Evolutionary conservation across 2,113 vertebrate genomes (phyloP), one percentile per base, ranked within the genome.

Genomic region (Cryptomyrus ogoouensis): DNA sequence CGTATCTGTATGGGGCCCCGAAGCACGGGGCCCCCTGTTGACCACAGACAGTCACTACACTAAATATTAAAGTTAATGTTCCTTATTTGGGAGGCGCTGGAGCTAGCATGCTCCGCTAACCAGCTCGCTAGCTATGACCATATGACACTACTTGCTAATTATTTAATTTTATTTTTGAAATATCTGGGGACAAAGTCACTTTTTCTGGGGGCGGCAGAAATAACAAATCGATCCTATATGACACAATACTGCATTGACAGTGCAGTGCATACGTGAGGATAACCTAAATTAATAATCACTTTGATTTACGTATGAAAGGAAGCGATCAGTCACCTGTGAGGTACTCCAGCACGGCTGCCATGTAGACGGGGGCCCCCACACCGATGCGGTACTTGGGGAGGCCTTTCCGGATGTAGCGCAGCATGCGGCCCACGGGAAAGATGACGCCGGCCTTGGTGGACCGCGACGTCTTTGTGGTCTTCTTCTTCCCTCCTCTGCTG

Each of bases 401-500:
- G 50, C 97, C 97, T 92, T 97, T 97, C 92, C 98, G 99, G 91
- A 99, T 98, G 94, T 99, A 99, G 70, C 98, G 97, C 80, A 99
- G 95, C 98, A 99, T 99, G 90, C 98, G 96, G n/a, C 98, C 98
- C 39, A 99, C 98, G 0, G 98, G 98, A 93, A 99, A 99, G 93
- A 99, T 99, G 89, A 99, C 98, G 6, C 98, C 98, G 0, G 98
- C 98, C 94, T 98, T 98, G 13, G 97, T 96, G 0, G 98, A 99
- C 92, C 98, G 95, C 12, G 98, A 99, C 24, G 97, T 98, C 95
- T 99, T 98, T 74, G 97, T 98, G 0, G 95, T 95, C 95, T 99
- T 99, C 96, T 99, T 99, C 96, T 99, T 99, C 92, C 97, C 98
- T 90, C 98, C 98, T 94, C 98, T 97, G 94, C 98, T 99, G 35